These are phyloP conservation scores for Ptilonorhynchus violaceus DNA, from an alignment of 2,113 vertebrate genomes.

Conservation along the genomic window DNA sequence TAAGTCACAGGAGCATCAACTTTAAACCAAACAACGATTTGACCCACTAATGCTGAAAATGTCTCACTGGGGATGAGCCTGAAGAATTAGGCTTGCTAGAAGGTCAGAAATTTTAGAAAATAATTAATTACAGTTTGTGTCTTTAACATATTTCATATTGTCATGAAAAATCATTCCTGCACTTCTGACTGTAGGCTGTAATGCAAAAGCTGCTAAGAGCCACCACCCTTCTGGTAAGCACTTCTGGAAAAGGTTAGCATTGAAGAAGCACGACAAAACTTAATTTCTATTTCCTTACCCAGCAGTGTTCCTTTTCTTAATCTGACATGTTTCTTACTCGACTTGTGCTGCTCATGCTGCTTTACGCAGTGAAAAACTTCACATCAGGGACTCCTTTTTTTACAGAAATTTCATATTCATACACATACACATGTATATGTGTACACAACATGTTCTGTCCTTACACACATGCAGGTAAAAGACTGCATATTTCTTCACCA, in stretches of 20 bases:
- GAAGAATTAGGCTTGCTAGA: not conserved
- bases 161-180: not conserved
- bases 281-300: not conserved
- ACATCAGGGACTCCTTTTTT: not conserved
- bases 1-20: not conserved
- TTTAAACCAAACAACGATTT: not conserved
- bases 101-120: not conserved
- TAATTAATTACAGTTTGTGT: not conserved
- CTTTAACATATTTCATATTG: not conserved
- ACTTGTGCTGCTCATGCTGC: not conserved
- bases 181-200: not conserved
- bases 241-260: not conserved
- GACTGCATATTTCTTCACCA: not conserved
- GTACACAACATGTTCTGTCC: not conserved
- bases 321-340: accelerated
- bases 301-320: not conserved
- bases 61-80: not conserved
- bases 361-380: not conserved
- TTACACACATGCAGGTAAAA: not conserved
- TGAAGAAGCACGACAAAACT: not conserved
- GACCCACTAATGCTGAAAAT: not conserved
- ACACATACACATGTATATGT: not conserved
- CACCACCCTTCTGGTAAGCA: not conserved
- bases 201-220: not conserved
- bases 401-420: not conserved